These are phyloP conservation scores for Gopherus evgoodei DNA, from an alignment of 2,113 vertebrate genomes.

Conservation along the genomic window DNA sequence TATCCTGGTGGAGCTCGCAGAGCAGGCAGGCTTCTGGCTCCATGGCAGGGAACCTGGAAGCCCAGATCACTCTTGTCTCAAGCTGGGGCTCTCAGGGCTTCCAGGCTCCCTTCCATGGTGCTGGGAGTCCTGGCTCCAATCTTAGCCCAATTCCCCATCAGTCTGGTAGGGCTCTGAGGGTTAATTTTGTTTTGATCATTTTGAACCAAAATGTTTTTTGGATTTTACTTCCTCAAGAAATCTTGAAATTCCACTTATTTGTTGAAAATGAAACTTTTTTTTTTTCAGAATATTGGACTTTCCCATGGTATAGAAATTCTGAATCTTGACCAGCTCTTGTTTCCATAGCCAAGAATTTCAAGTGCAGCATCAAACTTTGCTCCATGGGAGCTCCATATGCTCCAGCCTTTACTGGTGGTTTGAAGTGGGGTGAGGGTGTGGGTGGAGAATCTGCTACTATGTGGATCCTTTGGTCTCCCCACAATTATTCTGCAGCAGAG, in stretches of 20 bases:
- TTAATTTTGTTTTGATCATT: not conserved
- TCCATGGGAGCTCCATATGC: not conserved
- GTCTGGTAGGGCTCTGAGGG: not conserved
- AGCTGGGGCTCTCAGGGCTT: too few species aligned
- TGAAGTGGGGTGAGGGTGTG: not conserved
- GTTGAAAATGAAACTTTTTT: not conserved
- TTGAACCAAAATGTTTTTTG: not conserved
- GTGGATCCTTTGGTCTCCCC: not conserved
- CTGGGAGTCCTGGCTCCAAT: not conserved
- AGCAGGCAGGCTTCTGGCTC: too few species aligned
- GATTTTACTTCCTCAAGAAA: not conserved
- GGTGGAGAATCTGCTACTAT: not conserved
- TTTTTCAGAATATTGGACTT: not conserved
- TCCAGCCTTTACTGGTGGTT: not conserved
- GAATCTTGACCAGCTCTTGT: not conserved
- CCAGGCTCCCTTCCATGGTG: too few species aligned
- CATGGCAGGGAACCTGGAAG: not conserved
- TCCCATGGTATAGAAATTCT: not conserved
- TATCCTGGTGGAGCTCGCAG: too few species aligned
- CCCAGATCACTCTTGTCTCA: not conserved
- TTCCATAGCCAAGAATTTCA: not conserved
- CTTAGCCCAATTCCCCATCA: not conserved
- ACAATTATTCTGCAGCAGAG: not conserved
- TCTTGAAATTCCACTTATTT: not conserved
- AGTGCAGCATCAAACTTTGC: not conserved